Base-by-base conservation (phyloP, 2,888 invertebrate genomes). In the Eugnorisma glareosa region DNA sequence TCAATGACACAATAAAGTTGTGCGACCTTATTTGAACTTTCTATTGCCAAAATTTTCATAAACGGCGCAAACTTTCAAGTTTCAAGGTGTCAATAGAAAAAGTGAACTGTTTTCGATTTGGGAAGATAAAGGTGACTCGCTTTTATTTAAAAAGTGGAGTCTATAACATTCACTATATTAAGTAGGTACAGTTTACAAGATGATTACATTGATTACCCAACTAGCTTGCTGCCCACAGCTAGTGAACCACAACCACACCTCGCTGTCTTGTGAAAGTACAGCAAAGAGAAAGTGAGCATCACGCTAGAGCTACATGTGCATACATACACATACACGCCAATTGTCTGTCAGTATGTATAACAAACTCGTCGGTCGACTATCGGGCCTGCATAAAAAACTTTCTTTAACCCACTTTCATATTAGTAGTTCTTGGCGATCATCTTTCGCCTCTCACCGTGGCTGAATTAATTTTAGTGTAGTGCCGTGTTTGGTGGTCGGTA, bases 361-460 rank as follows among this genome's bases (percentile, higher is more conserved):
- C 93, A 87, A 93, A 94, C 94, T 94, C 88, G 94, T 92, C 91
- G 85, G 94, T 93, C 91, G 91, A 93, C 92, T 94, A 92, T 94
- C 92, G 90, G 88, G 93, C 92, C 91, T 89, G 93, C 93, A 93
- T 92, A 94, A 95, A 94, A 96, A 96, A 96, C 97, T 97, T 97
- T 97, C 97, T 96, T 96, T 95, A 96, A 95, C 97, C 97, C 93
- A 97, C 96, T 97, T 97, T 96, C 96, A 94, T 94, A 92, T 91
- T 91, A 90, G 93, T 89, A 89, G 88, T 86, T 78, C 89, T 92
- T 90, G 90, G 91, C 93, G 92, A 94, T 91, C 93, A 94, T 95
- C 95, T 94, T 93, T 95, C 93, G 94, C 95, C 94, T 94, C 95
- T 95, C 94, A 93, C 95, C 89, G 89, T 88, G 84, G 91, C 85